Evolutionary conservation across 2,888 invertebrate species (phyloP).

Genomic region (Lordiphosa fenestrarum): DNA sequence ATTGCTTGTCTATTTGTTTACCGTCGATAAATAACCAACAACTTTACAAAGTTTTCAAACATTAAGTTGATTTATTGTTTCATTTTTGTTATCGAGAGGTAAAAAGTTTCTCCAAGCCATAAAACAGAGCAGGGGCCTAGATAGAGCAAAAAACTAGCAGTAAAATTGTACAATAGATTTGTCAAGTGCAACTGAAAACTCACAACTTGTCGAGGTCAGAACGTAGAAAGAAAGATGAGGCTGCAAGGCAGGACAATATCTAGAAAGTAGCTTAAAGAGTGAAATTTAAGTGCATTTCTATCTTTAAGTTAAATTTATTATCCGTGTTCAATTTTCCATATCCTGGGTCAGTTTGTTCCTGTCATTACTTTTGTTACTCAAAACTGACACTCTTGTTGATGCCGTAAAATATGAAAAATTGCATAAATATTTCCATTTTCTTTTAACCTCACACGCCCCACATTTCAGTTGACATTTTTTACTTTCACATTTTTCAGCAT

Average conservation of each 20-base stretch:
- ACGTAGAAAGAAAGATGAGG: too few species aligned
- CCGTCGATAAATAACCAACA: too few species aligned
- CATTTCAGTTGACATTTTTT: constrained; percentile 22
- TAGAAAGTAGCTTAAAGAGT: neutral
- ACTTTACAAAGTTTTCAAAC: neutral
- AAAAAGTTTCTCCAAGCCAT: constrained; percentile 1
- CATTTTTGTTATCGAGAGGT: neutral
- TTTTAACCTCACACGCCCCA: neutral
- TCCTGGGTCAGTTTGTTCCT: neutral
- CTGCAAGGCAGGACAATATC: neutral
- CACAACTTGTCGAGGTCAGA: neutral
- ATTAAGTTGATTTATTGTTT: constrained; percentile 3
- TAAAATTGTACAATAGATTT: neutral
- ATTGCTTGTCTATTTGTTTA: too few species aligned
- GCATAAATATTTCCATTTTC: neutral
- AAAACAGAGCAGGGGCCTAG: too few species aligned
- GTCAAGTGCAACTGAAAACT: neutral
- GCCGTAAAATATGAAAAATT: constrained; percentile 3
- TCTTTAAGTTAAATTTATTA: neutral
- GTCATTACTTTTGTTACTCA: too few species aligned
- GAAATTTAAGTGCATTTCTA: constrained; percentile 11
- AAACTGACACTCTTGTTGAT: too few species aligned
- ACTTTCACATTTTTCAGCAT: constrained; percentile 2
- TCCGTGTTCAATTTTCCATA: constrained; percentile 1
- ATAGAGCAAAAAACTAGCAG: neutral